phyloP scores from a whole-genome alignment of 37 sponge, comb jelly and placozoan genomes.

The Spongilla lacustris region DNA sequence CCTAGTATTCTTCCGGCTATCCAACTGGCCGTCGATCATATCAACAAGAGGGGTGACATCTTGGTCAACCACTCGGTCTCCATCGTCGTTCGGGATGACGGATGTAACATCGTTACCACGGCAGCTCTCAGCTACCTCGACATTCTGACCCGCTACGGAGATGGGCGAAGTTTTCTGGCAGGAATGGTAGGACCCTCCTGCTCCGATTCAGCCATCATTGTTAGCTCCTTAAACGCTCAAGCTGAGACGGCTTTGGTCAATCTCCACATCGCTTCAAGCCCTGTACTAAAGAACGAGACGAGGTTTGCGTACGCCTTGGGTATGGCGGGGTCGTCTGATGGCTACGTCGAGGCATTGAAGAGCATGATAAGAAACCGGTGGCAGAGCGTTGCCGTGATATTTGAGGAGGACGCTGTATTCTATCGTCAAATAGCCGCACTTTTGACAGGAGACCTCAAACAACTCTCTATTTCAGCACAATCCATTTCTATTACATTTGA shows the following conservation, averaged over 20 bases:
- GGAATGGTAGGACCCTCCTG: slow-evolving; percentile 50
- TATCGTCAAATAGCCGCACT: not conserved
- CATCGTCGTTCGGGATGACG: slow-evolving; percentile 22
- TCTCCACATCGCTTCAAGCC: slow-evolving; percentile 21
- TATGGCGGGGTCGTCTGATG: slow-evolving; percentile 8
- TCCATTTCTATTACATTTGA: not conserved
- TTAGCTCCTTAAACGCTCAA: slow-evolving; percentile 1
- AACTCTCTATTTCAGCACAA: not conserved
- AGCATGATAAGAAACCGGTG: slow-evolving; percentile 5
- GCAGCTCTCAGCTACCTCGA: not conserved
- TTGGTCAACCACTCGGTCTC: slow-evolving; percentile 17
- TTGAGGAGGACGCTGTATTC: not conserved
- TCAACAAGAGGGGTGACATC: slow-evolving; percentile 18
- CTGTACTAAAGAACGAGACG: not conserved
- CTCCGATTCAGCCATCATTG: slow-evolving; percentile 10
- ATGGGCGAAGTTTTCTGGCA: not conserved
- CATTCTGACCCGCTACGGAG: not conserved
- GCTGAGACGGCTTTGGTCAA: slow-evolving; percentile 11
- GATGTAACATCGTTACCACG: slow-evolving; percentile 19
- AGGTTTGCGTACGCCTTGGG: slow-evolving; percentile 18
- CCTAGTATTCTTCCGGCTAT: slow-evolving; percentile 1
- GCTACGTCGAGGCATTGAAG: not conserved
- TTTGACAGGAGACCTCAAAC: not conserved
- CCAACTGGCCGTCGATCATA: slow-evolving; percentile 18
- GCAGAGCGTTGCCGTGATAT: slow-evolving; percentile 1